Percentiles rank a stretch among this genome's conserved stretches.
Conservation (phyloP, 2,113 vertebrate genomes). For the Dermatemys mawii region DNA sequence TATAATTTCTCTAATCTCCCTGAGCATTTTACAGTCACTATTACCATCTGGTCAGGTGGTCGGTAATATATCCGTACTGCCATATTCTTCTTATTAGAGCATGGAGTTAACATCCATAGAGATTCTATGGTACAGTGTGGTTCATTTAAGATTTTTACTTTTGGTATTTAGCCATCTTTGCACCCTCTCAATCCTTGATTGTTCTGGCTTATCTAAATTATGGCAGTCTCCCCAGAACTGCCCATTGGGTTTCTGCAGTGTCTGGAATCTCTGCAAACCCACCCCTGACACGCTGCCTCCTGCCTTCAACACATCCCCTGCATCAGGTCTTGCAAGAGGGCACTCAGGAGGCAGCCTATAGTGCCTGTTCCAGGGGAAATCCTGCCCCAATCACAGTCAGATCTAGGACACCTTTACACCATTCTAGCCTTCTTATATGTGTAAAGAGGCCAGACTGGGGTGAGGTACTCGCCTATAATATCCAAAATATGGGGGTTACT, state of each 20-base stretch:
- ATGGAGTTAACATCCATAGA: too few relatives aligned
- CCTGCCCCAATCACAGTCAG: not conserved
- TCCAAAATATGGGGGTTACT: not conserved
- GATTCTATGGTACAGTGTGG: too few relatives aligned
- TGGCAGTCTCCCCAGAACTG: not conserved
- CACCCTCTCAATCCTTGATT: not conserved
- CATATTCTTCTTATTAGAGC: too few relatives aligned
- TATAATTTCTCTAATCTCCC: too few relatives aligned
- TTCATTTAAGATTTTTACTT: too few relatives aligned
- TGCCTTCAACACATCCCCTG: not conserved
- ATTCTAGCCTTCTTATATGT: not conserved
- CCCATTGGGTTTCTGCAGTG: not conserved
- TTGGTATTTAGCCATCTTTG: not conserved
- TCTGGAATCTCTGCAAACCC: not conserved
- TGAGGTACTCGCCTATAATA: too few relatives aligned
- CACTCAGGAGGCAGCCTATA: not conserved
- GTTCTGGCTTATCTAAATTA: not conserved
- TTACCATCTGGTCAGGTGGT: too few relatives aligned
- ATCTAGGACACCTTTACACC: not conserved
- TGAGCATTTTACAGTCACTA: too few relatives aligned
- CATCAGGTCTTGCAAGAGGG: not conserved
- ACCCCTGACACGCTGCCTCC: not conserved
- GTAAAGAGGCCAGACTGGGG: not conserved
- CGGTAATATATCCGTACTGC: too few relatives aligned
- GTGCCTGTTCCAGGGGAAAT: not conserved